Evolutionary conservation across 2,113 vertebrate genomes (phyloP).

Genomic region (Serinus canaria): DNA sequence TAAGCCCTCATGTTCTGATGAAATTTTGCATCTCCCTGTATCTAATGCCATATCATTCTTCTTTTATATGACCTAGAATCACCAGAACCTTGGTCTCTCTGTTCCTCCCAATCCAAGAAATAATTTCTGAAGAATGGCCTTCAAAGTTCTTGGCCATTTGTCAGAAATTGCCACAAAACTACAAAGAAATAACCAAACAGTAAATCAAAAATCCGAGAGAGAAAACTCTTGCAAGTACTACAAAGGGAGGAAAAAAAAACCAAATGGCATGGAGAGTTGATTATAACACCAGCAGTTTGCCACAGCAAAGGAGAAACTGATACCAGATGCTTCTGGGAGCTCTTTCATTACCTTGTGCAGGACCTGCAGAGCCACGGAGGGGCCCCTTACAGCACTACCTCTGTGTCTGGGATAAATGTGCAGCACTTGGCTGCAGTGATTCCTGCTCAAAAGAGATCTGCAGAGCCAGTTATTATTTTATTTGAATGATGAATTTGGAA

Average conservation of each 20-base stretch:
- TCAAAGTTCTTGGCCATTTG: background rate
- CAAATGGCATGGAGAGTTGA: conserved; percentile 40
- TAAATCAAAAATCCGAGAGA: conserved; percentile 52
- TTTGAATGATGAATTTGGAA: conserved; percentile 20
- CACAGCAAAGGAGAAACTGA: conserved; percentile 48
- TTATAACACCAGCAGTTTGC: conserved; percentile 61
- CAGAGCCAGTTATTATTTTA: conserved; percentile 28
- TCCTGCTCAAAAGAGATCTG: background rate
- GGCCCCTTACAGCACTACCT: conserved; percentile 11
- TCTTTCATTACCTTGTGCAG: conserved; percentile 51
- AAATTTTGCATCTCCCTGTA: background rate
- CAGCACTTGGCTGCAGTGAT: accelerated
- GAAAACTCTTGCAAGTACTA: conserved; percentile 31
- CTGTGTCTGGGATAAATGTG: background rate
- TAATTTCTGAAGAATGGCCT: background rate
- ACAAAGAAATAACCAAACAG: conserved; percentile 38
- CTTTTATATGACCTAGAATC: background rate
- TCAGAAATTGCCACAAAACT: conserved; percentile 33
- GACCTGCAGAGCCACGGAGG: conserved; percentile 17
- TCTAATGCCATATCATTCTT: background rate
- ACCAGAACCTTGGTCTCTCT: background rate
- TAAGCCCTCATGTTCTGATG: background rate
- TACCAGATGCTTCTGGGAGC: conserved; percentile 59
- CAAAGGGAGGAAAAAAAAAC: conserved; percentile 32
- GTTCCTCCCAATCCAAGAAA: background rate